These are phyloP conservation scores for Baccha elongata DNA, from an alignment of 2,888 invertebrate genomes.

Conservation along the genomic window DNA sequence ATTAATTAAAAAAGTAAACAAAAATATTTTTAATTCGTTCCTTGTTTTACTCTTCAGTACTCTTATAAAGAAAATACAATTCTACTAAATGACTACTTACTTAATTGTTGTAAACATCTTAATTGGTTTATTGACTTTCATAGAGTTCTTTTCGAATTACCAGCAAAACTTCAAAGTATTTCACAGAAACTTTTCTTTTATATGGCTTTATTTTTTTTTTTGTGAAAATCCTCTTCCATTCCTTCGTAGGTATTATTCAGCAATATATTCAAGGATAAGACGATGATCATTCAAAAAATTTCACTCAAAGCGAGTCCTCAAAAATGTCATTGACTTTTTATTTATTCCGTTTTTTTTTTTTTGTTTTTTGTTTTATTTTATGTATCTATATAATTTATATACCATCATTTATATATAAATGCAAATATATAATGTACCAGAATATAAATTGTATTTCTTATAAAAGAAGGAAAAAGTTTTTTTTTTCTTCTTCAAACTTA, in stretches of 20 bases:
- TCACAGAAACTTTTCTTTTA: neutral
- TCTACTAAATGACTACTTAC: slow-evolving; percentile 19
- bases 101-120: slow-evolving; percentile 62
- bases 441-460: neutral
- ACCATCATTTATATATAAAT: no score
- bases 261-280: slow-evolving; percentile 22
- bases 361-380: no score
- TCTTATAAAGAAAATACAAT: slow-evolving; percentile 17
- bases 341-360: neutral
- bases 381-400: neutral
- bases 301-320: slow-evolving; percentile 16
- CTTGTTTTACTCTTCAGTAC: neutral
- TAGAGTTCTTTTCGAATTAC: slow-evolving; percentile 32
- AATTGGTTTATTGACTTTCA: slow-evolving; percentile 59
- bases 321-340: slow-evolving; percentile 34
- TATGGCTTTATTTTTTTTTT: neutral
- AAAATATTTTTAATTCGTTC: neutral
- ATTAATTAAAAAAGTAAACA: neutral
- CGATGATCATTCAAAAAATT: slow-evolving; percentile 39
- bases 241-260: neutral
- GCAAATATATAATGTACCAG: no score
- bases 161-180: neutral
- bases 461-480: slow-evolving; percentile 26
- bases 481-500: neutral
- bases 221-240: neutral